These are phyloP conservation scores for Diaprepes abbreviatus DNA, from an alignment of 2,888 invertebrate species.

Conservation along the genomic window DNA sequence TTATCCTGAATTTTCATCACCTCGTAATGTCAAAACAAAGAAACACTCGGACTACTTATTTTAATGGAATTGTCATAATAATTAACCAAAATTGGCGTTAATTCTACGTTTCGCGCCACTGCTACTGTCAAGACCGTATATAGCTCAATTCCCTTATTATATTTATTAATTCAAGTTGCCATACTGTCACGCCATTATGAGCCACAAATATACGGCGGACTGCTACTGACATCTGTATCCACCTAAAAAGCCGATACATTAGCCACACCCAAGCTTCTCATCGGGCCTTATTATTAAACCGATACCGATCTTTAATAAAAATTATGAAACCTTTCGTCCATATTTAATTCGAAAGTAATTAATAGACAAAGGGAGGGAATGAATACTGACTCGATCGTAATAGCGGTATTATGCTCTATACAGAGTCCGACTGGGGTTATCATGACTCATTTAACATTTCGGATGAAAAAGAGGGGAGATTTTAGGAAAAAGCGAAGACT, in stretches of 20 bases:
- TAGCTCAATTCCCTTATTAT: conserved; percentile 33
- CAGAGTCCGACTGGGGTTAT: background rate
- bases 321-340: conserved; percentile 63
- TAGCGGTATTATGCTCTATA: conserved; percentile 2
- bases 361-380: conserved; percentile 34
- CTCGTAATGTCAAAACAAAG: too few species aligned
- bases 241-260: conserved; percentile 30
- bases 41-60: background rate
- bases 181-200: conserved; percentile 20
- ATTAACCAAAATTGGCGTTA: conserved; percentile 11
- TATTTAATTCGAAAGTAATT: conserved; percentile 60
- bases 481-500: too few species aligned
- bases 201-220: conserved; percentile 21
- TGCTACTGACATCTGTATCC: conserved; percentile 29
- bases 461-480: too few species aligned
- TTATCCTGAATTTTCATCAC: too few species aligned
- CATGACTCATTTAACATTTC: too few species aligned
- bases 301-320: conserved; percentile 66
- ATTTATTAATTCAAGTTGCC: conserved; percentile 20
- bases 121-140: conserved; percentile 18
- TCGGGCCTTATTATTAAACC: conserved; percentile 62
- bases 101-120: conserved; percentile 1
- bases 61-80: conserved; percentile 7
- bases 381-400: background rate
- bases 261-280: conserved; percentile 51